Evolutionary conservation across 2,888 invertebrate species (phyloP), one percentile per base, ranked within the genome.

Genomic region (Polydesmus complanatus): DNA sequence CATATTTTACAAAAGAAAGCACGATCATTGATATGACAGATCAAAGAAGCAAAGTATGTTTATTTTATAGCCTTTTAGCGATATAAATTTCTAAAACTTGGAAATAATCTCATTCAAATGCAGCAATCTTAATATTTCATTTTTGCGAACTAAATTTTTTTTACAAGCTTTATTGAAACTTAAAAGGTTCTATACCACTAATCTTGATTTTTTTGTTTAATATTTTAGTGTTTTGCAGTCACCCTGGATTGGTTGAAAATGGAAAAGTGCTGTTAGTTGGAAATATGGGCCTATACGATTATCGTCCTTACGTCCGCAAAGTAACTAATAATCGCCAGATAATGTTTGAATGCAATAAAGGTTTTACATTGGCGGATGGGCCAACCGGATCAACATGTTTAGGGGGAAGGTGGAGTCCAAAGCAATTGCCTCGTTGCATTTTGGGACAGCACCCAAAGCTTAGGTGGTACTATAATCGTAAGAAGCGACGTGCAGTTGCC

Each of bases 271-370:
- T 94, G 2, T 77, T 94, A 1, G 93, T 94, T 0, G 94, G 94
- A 2, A 92, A 93, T 72, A 94, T 94, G 89, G 95, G 95, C 0
- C 79, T 93, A 49, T 96, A 95, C 73, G 92, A 94, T 73, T 96
- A 96, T 72, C 79, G 93, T 58, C 88, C 90, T 0, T 96, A 96
- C 72, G 94, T 96, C 0, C 84, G 84, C 69, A 91, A 69, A 64
- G 88, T 88, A 67, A 76, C 85, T 25, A 92, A 93, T 72, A 92
- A 93, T 72, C 89, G 92, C 68, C 93, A 93, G 74, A 92, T 94
- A 61, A 89, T 91, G 86, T 96, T 92, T 73, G 93, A 94, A 69
- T 96, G 95, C 71, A 86, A 93, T 67, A 87, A 88, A 69, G 93
- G 93, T 0, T 94, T 87, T 70, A 86, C 89, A 0, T 73, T 95